Evolutionary conservation across 2,797 vertebrate species (phyloP).

Genomic region (Avahi laniger): DNA sequence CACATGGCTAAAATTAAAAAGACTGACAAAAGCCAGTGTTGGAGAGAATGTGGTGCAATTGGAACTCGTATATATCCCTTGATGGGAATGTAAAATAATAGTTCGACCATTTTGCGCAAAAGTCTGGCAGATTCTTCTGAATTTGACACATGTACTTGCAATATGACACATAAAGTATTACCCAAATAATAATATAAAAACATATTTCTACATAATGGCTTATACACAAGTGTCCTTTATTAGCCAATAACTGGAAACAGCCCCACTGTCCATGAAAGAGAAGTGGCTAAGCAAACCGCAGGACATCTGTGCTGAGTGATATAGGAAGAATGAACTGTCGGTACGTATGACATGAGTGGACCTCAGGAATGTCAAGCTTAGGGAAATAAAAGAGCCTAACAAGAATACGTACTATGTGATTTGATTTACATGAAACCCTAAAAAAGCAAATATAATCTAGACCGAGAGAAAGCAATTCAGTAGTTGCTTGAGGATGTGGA

Average conservation of each 20-base stretch:
- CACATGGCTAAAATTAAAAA: background rate
- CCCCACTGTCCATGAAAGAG: background rate
- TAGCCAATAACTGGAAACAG: background rate
- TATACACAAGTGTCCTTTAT: background rate
- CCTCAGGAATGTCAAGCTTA: background rate
- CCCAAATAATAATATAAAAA: background rate
- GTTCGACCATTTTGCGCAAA: background rate
- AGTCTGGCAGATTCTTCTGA: background rate
- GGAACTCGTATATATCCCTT: background rate
- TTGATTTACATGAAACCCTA: background rate
- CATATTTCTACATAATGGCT: background rate
- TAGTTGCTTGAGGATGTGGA: background rate
- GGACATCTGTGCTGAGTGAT: background rate
- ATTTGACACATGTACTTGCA: background rate
- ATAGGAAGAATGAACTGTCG: background rate
- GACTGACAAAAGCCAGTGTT: background rate
- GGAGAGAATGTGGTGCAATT: background rate
- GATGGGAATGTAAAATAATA: background rate
- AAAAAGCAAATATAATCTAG: background rate
- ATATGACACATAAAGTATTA: background rate
- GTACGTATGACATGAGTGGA: background rate
- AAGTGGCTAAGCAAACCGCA: background rate
- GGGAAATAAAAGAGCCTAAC: background rate
- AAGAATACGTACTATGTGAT: background rate
- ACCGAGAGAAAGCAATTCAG: background rate